These are phyloP conservation scores for mouse (Mus musculus) DNA, from an alignment of 2,113 vertebrate genomes.

Conservation along the genomic window DNA sequence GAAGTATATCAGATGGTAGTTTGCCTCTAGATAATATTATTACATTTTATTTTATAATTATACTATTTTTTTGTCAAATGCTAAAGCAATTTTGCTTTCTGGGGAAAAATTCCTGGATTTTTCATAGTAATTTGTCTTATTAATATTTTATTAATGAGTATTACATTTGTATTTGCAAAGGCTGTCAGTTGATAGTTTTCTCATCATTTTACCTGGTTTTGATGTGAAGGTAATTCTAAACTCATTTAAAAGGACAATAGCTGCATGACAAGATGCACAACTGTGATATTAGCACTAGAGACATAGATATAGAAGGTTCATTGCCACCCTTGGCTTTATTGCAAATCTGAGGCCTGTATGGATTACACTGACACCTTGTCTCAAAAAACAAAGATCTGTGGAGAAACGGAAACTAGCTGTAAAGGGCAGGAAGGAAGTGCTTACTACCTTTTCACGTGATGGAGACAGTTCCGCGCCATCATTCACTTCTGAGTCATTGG, in stretches of 20 bases:
- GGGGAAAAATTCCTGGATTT: constrained; percentile 2
- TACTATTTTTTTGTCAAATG: neutral
- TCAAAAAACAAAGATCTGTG: neutral
- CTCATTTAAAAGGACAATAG: neutral
- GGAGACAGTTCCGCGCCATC: neutral
- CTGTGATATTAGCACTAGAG: neutral
- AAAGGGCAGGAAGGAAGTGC: neutral
- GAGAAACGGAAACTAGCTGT: neutral
- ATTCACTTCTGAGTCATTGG: neutral
- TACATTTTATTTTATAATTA: neutral
- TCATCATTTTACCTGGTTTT: constrained; percentile 18
- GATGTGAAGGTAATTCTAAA: neutral
- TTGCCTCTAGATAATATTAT: neutral
- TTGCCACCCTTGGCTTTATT: neutral
- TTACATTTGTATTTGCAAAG: constrained; percentile 1
- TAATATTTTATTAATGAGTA: constrained; percentile 29
- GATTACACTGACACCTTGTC: neutral
- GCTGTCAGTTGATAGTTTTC: neutral
- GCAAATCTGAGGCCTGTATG: neutral
- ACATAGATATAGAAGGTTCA: neutral
- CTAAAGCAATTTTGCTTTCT: neutral
- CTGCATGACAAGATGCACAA: neutral
- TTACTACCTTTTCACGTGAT: neutral
- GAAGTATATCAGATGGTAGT: neutral
- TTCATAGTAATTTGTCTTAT: constrained; percentile 8